These are phyloP conservation scores for Tyria jacobaeae DNA, from an alignment of 2,888 invertebrate species.

Conservation along the genomic window DNA sequence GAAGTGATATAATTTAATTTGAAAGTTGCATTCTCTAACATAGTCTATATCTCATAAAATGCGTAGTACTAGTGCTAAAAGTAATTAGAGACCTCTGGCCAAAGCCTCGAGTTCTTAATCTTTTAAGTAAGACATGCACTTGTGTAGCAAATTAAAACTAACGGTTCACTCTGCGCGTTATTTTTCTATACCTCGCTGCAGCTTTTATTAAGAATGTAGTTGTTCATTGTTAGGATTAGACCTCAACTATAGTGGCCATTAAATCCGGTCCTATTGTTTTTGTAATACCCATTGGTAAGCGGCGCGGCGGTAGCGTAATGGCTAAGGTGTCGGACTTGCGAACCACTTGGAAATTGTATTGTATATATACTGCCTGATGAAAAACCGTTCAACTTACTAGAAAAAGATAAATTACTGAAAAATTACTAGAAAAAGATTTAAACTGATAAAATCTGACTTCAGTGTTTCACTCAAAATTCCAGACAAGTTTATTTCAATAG, in stretches of 20 bases:
- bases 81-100: constrained; percentile 29
- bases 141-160: constrained; percentile 43
- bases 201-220: constrained; percentile 13
- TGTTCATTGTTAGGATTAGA: constrained; percentile 1
- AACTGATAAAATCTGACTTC: neutral
- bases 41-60: constrained; percentile 14
- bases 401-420: too few relatives aligned
- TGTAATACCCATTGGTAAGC: neutral
- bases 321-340: too few relatives aligned
- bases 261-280: neutral
- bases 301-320: too few relatives aligned
- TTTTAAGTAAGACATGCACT: constrained; percentile 42
- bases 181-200: constrained; percentile 17
- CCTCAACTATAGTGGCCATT: neutral
- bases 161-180: constrained; percentile 20
- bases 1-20: constrained; percentile 1
- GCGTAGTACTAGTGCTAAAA: constrained; percentile 26
- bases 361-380: too few relatives aligned
- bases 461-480: constrained; percentile 14
- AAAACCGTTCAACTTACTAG: too few relatives aligned
- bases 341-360: too few relatives aligned
- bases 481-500: constrained; percentile 17
- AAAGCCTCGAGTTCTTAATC: constrained; percentile 34
- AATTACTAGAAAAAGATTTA: neutral
- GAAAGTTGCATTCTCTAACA: neutral